Conservation (phyloP, 2,797 vertebrate genomes). For the Propithecus deckenii region DNA sequence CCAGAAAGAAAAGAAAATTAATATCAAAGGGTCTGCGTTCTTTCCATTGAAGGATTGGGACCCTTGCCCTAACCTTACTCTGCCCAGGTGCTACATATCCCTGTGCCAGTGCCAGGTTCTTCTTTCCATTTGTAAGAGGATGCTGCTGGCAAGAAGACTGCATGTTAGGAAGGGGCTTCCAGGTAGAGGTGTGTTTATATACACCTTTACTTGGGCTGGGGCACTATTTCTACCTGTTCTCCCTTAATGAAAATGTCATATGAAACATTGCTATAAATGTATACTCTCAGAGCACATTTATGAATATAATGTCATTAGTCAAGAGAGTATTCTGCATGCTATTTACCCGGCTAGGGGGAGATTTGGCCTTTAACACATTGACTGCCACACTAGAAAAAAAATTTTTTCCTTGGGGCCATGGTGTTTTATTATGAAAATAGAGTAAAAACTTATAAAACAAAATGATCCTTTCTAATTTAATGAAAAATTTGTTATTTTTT, state of each 20-base stretch:
- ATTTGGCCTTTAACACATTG: not conserved
- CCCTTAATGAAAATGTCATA: not conserved
- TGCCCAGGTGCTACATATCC: not conserved
- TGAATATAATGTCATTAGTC: not conserved
- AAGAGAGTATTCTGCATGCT: not conserved
- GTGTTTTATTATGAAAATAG: too few relatives aligned
- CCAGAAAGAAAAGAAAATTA: not conserved
- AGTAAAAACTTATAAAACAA: too few relatives aligned
- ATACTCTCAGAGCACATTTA: not conserved
- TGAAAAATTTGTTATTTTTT: too few relatives aligned
- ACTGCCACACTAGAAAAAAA: too few relatives aligned
- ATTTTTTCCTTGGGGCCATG: too few relatives aligned
- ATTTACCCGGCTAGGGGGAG: not conserved
- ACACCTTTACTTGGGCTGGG: not conserved
- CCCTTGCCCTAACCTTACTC: not conserved
- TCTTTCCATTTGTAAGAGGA: not conserved
- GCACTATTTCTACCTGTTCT: not conserved
- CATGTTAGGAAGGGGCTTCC: not conserved
- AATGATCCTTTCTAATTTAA: too few relatives aligned
- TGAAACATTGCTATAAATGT: not conserved
- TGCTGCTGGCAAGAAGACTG: not conserved
- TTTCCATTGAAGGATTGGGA: not conserved
- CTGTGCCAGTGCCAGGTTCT: not conserved
- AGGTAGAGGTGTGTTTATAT: not conserved
- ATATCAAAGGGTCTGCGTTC: not conserved